phyloP scores from a whole-genome alignment of 2,888 invertebrate genomes.

The Heliconius ismenius region DNA sequence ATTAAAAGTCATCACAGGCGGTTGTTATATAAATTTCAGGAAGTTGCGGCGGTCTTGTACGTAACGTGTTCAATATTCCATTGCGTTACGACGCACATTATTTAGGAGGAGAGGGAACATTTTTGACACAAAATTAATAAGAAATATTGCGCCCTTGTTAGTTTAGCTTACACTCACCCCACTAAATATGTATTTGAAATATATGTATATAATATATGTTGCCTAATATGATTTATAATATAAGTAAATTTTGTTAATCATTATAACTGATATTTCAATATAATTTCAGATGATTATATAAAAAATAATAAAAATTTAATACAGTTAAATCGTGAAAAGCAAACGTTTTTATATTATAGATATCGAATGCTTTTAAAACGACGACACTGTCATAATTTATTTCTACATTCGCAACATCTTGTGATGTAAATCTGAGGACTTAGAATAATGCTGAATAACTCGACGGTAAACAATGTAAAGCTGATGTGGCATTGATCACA shows the following conservation, averaged over 20 bases:
- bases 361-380: conserved; percentile 62
- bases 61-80: conserved; percentile 51
- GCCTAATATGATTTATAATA: not conserved
- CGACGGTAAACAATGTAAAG: conserved; percentile 50
- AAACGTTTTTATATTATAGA: conserved; percentile 63
- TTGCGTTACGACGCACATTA: conserved; percentile 59
- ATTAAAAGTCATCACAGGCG: not conserved
- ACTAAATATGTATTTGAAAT: conserved; percentile 48
- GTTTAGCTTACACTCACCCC: conserved; percentile 70
- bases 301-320: not conserved
- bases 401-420: conserved; percentile 54
- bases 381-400: conserved; percentile 54
- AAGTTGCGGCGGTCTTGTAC: not conserved
- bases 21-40: not conserved
- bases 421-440: conserved; percentile 37
- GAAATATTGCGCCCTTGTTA: conserved; percentile 73
- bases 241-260: not conserved
- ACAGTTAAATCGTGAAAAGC: not conserved
- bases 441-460: conserved; percentile 49
- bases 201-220: not conserved
- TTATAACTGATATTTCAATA: not conserved
- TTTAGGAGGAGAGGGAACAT: conserved; percentile 68
- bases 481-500: conserved; percentile 55
- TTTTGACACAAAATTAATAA: conserved; percentile 77
- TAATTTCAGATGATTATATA: not conserved